Evolutionary conservation across 2,888 invertebrate species (phyloP), one percentile per base, ranked within the genome.

Genomic region (Pristionchus exspectatus): DNA sequence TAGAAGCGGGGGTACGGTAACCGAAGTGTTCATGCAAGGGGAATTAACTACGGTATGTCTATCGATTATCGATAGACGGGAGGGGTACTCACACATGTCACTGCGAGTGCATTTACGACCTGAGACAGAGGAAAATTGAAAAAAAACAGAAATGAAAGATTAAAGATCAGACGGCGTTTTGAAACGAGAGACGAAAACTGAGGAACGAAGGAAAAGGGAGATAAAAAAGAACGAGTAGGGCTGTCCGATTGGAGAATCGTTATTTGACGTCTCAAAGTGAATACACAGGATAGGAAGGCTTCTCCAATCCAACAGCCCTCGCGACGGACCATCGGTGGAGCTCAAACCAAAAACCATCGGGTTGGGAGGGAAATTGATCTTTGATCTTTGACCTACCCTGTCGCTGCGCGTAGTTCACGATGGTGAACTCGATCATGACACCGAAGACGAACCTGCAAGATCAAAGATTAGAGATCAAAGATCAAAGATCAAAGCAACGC

Each of bases 351-450:
- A 33, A 21, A 38, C 63, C 24, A 63, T 63, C 63, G n/a, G 24
- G 24, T 50, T 50, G 44, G 44, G 44, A 50, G 44, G 21, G 56
- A 56, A 21, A 56, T 16, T 16, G 56, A 56, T 27, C 27, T n/a
- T 72, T 72, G 14, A 27, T 30, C 72, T 72, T 63, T 54, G 56
- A 44, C 56, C 74, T 86, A 93, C 93, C 93, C 93, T 93, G 93
- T 89, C 93, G 90, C 87, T 93, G 93, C 1, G 93, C 93, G 77
- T 93, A 93, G 90, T 93, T 92, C 83, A 93, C 93, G 24, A 93
- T 92, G 2, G 93, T 93, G 90, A 93, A 93, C 85, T 93, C 93
- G 87, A 93, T 93, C 93, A 93, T 93, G 0, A 92, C 93, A 14
- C 92, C 92, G 88, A 93, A 93, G 18, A 93, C 93, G 89, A 93